A percentile compares a stretch with the other conserved stretches of the same genome.
Conservation (phyloP, 1,140 invertebrate genomes). For the Xylocopa sonorina region DNA sequence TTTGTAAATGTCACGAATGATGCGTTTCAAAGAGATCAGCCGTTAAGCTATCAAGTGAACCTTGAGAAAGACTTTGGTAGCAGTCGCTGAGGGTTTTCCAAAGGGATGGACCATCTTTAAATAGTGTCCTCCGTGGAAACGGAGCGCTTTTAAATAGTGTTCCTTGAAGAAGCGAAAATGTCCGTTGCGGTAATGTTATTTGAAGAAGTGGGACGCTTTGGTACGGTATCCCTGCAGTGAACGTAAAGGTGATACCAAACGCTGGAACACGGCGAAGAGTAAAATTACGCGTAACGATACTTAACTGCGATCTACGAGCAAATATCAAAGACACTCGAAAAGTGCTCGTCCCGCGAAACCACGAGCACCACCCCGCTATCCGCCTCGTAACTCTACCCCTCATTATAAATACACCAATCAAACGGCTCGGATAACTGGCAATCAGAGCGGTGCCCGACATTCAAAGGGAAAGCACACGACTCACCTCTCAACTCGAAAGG, state of each 20-base stretch:
- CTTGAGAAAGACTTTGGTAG: no score
- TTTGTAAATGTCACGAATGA: no score
- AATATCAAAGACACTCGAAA: no score
- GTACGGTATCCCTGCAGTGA: no score
- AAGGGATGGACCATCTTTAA: neutral
- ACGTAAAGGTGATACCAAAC: no score
- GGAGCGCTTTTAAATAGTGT: conserved; percentile 4
- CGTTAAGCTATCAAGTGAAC: no score
- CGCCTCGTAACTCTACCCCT: neutral
- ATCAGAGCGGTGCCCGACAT: neutral
- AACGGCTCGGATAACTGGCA: neutral
- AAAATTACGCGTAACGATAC: no score
- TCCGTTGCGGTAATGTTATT: neutral
- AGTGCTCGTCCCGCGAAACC: no score
- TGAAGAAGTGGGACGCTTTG: neutral
- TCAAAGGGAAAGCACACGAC: neutral
- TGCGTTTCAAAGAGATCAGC: no score
- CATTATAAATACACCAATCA: conserved; percentile 25
- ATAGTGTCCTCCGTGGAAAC: neutral
- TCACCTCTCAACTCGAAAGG: neutral
- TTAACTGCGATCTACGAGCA: no score
- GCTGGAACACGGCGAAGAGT: no score
- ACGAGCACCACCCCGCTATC: neutral
- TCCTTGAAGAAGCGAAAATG: neutral
- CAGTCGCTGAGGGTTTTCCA: neutral